phyloP scores from a whole-genome alignment of 2,113 vertebrate genomes.

The Brachyhypopomus gauderio region DNA sequence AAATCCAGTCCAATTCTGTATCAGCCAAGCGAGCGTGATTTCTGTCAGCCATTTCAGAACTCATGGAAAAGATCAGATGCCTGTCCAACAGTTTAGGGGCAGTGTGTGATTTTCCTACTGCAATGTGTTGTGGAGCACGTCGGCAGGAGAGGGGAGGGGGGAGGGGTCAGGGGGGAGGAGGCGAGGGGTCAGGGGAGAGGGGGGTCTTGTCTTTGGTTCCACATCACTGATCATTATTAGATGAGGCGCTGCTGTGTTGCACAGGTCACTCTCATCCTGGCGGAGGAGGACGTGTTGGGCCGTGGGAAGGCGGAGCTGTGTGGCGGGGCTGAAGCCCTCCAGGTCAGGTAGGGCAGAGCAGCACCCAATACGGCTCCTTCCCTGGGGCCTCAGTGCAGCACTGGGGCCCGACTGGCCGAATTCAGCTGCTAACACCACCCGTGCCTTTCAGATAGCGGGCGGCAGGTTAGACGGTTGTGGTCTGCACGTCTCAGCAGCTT shows the following conservation, averaged over 20 bases:
- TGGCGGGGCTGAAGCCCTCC: conserved; percentile 24
- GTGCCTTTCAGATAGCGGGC: background rate
- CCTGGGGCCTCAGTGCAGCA: no score
- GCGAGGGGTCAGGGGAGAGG: no score
- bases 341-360: conserved; percentile 26
- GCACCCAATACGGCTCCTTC: no score
- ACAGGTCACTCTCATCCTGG: conserved; percentile 65
- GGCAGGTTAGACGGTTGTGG: no score
- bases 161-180: no score
- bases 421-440: background rate
- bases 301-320: conserved; percentile 16
- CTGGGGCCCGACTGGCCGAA: no score
- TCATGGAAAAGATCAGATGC: background rate
- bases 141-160: no score
- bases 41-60: no score
- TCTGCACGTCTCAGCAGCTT: background rate
- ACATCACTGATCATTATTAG: background rate
- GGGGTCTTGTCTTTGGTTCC: background rate
- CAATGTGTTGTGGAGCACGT: background rate
- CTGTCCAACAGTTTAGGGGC: background rate
- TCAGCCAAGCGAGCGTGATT: background rate
- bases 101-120: background rate
- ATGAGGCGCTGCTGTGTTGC: conserved; percentile 32
- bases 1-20: background rate
- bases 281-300: conserved; percentile 43